phyloP scores from a whole-genome alignment of 2,113 vertebrate genomes.

The Etia nguti region DNA sequence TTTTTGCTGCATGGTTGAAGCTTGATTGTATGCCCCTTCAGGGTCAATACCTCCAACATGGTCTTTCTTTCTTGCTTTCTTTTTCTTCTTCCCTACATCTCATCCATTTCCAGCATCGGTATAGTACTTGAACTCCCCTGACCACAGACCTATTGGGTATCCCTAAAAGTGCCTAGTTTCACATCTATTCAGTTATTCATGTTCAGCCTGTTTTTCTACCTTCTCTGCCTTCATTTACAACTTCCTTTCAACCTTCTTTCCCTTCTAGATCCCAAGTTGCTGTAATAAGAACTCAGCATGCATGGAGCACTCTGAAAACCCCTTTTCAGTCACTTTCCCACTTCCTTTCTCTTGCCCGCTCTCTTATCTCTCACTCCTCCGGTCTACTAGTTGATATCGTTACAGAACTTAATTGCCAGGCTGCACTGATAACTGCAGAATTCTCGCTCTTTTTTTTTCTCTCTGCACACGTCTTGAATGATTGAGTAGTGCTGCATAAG shows the following conservation, averaged over 20 bases:
- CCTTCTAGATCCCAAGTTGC: not conserved
- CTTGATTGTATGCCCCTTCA: constrained; percentile 3
- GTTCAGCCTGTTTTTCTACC: not conserved
- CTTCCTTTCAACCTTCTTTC: not conserved
- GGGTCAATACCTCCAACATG: not conserved
- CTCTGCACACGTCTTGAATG: constrained; percentile 23
- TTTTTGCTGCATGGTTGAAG: constrained; percentile 27
- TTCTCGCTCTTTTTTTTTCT: constrained; percentile 15
- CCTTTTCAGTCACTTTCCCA: not conserved
- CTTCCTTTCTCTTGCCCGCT: not conserved
- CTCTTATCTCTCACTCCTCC: constrained; percentile 24
- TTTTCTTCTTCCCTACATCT: not conserved
- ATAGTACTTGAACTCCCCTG: not conserved
- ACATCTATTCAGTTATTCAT: not conserved
- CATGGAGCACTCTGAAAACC: not conserved
- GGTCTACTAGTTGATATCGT: constrained; percentile 38
- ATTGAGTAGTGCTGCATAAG: constrained; percentile 40
- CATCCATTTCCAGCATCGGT: not conserved
- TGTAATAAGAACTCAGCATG: constrained; percentile 5
- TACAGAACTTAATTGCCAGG: constrained; percentile 63
- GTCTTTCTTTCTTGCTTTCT: not conserved
- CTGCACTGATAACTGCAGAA: constrained; percentile 45
- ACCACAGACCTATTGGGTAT: not conserved
- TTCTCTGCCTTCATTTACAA: not conserved
- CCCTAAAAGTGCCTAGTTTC: not conserved